Base-by-base conservation (phyloP, 2,888 invertebrate species). In the Willowsia nigromaculata region DNA sequence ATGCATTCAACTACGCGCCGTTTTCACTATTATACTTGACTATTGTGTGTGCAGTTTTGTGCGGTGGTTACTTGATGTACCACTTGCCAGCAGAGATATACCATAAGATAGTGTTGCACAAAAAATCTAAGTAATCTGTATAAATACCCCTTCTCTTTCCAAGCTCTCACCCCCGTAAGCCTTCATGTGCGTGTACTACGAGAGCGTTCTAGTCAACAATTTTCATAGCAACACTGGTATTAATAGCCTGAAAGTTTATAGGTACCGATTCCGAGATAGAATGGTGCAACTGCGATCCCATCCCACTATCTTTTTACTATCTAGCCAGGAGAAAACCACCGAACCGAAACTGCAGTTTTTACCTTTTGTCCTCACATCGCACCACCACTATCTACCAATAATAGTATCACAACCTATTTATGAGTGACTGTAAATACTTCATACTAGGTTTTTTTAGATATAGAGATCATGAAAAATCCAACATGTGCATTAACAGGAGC, bases 121-220 rank as follows among this genome's bases (percentile, higher is more conserved):
- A 74, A 15, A 47, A 50, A 27, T 9, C 33, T 13, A 40, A 59
- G 47, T 65, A 78, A 85, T 62, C 85, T 78, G 62, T 37, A 30
- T 47, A 85, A 47, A 78, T 78, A 85, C 78, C 85, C 85, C 65
- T 50, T 25, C 68, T 59, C 74, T 78, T 78, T 85, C 85, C 74
- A 59, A 50, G n/a, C 65, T 85, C 62, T 62, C 85, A 50, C 85
- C 78, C 84, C 78, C 50, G 78, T 85, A 85, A 85, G 85, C 78
- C 78, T n/a, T 50, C 7, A 68, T 78, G 40, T 80, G 80, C 68
- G 68, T 86, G 65, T 71, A 30, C 18, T 68, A 56, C 47, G 74
- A 85, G 74, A 30, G 47, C 37, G 71, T 25, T 37, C 27, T 25
- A 59, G 59, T 59, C 59, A 59, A 59, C 59, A 59, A 59, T 59